Percentiles rank a stretch among this genome's conserved stretches.
phyloP scores from a whole-genome alignment of 2,113 vertebrate species.

The Pipa parva region DNA sequence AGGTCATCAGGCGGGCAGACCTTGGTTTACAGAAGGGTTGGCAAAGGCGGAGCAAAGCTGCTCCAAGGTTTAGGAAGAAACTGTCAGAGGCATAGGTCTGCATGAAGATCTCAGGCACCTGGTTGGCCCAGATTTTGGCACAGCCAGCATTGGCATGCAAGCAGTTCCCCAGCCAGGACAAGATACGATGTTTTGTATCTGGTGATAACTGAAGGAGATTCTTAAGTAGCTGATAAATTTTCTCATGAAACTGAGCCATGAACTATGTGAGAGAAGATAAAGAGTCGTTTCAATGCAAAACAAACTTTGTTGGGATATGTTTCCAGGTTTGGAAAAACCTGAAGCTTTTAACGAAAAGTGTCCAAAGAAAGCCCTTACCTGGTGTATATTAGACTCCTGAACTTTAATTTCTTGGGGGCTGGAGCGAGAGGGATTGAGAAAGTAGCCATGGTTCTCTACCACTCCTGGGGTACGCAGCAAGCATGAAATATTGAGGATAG shows the following conservation, averaged over 20 bases:
- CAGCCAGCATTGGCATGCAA: conserved; percentile 87
- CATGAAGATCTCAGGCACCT: conserved; percentile 96
- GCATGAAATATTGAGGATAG: conserved; percentile 83
- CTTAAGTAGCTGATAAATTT: conserved; percentile 90
- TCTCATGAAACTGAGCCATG: conserved; percentile 93
- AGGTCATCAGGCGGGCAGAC: conserved; percentile 85
- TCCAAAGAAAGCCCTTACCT: conserved; percentile 61
- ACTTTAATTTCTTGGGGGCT: conserved; percentile 95
- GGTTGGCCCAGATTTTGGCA: conserved; percentile 96
- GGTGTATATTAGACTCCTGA: conserved; percentile 94
- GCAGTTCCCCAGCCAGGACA: conserved; percentile 92
- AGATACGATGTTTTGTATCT: conserved; percentile 86
- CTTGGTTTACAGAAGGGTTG: conserved; percentile 93
- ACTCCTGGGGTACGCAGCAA: conserved; percentile 90
- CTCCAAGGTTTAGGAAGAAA: conserved; percentile 92
- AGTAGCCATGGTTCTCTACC: conserved; percentile 89
- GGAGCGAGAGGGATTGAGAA: conserved; percentile 87
- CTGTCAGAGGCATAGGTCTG: conserved; percentile 95
- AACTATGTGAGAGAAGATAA: conserved; percentile 62
- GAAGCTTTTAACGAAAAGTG: too few relatives aligned
- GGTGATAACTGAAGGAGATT: conserved; percentile 86
- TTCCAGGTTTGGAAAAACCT: neutral
- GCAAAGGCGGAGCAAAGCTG: conserved; percentile 88
- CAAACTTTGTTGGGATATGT: neutral
- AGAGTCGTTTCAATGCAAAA: neutral